Conservation (phyloP, 2,113 vertebrate species). For the Myodes glareolus region DNA sequence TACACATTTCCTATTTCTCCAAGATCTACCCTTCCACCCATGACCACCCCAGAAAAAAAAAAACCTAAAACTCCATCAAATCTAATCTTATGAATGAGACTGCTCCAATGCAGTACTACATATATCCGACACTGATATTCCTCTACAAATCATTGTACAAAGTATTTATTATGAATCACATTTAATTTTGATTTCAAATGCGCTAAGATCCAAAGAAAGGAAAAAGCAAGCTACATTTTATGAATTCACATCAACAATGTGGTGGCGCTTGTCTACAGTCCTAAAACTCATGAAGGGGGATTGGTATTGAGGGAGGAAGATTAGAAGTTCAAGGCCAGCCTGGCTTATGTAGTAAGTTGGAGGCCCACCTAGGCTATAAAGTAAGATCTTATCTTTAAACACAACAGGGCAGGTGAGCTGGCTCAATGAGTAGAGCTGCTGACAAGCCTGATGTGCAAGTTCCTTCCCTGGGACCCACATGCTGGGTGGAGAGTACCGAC, state of each 20-base stretch:
- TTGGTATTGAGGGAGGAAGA: neutral
- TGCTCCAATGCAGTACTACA: neutral
- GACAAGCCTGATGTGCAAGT: neutral
- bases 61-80: too few species aligned
- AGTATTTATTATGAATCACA: neutral
- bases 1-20: too few species aligned
- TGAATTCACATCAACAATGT: neutral
- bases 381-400: neutral
- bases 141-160: neutral
- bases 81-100: neutral
- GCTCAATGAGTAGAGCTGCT: neutral
- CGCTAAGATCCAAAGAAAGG: constrained; percentile 14
- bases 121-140: neutral
- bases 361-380: too few species aligned
- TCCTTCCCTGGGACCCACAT: neutral
- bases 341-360: too few species aligned
- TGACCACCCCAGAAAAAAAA: too few species aligned
- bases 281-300: neutral
- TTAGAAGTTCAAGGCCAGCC: too few species aligned
- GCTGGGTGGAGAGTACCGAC: neutral
- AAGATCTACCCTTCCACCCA: too few species aligned
- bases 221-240: constrained; percentile 2
- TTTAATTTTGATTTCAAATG: constrained; percentile 29
- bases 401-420: neutral
- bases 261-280: neutral